Conservation (phyloP, 1,140 invertebrate genomes). For the Dufourea novaeangliae region DNA sequence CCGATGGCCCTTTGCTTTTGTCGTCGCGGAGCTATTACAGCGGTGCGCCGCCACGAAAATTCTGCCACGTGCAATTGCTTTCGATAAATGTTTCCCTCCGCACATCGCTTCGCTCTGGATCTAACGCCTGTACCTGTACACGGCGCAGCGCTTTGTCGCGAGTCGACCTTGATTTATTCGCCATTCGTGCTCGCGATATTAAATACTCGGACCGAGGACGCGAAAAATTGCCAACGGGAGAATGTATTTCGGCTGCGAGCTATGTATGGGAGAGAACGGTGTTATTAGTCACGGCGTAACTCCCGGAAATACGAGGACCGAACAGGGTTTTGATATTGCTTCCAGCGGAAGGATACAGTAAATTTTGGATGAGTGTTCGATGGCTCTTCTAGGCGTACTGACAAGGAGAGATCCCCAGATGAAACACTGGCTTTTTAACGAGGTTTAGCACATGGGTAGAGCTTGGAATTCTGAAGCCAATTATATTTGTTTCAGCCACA, state of each 20-base stretch:
- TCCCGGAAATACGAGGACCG: neutral
- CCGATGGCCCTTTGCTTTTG: slow-evolving; percentile 16
- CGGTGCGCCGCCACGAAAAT: slow-evolving; percentile 4
- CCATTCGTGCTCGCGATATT: neutral
- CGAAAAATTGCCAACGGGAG: slow-evolving; percentile 6
- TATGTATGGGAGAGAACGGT: neutral
- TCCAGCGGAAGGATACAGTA: too few relatives aligned
- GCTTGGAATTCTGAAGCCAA: too few relatives aligned
- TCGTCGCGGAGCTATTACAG: neutral
- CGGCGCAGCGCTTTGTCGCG: too few relatives aligned
- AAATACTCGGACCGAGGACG: neutral
- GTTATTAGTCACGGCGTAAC: neutral
- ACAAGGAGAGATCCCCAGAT: too few relatives aligned
- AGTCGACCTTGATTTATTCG: neutral
- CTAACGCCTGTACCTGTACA: too few relatives aligned
- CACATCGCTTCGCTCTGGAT: too few relatives aligned
- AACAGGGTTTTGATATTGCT: slow-evolving; percentile 2
- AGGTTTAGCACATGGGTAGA: too few relatives aligned
- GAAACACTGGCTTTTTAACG: too few relatives aligned
- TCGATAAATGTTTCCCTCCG: slow-evolving; percentile 13
- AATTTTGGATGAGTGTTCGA: too few relatives aligned
- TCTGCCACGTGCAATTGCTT: slow-evolving; percentile 6
- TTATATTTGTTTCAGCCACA: too few relatives aligned
- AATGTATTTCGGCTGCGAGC: neutral
- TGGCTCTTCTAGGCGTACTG: too few relatives aligned